A percentile compares a stretch with the other conserved stretches of the same genome.
Evolutionary conservation across 2,888 invertebrate genomes (phyloP).

Genomic region (Diarsia mendica): DNA sequence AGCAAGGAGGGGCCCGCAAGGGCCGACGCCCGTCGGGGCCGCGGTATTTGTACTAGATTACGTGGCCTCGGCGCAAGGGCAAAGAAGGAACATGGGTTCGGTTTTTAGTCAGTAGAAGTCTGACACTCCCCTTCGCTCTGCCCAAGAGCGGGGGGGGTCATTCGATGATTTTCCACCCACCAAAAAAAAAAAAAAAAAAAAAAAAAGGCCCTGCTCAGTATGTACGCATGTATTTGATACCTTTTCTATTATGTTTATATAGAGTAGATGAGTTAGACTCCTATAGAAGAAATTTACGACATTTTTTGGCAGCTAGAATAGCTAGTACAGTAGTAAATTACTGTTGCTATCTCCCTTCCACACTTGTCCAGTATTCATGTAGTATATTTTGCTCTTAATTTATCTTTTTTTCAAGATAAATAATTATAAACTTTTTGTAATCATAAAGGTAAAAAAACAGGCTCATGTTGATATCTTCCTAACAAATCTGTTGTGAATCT

Average conservation of each 20-base stretch:
- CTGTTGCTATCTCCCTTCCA: conserved; percentile 8
- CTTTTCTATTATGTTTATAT: conserved; percentile 5
- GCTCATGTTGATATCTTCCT: conserved; percentile 47
- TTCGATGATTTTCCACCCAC: too few species aligned
- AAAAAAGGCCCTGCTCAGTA: conserved; percentile 42
- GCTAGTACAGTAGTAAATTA: background rate
- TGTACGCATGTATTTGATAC: conserved; percentile 29
- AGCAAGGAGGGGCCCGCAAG: too few species aligned
- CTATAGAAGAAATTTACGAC: background rate
- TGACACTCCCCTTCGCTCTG: too few species aligned
- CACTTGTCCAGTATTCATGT: conserved; percentile 22
- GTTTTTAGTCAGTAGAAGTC: too few species aligned
- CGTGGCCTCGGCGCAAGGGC: too few species aligned
- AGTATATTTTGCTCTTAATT: background rate
- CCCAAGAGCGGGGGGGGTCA: too few species aligned
- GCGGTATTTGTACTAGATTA: too few species aligned
- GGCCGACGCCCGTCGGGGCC: too few species aligned
- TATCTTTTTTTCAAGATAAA: conserved; percentile 4
- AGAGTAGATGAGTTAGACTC: conserved; percentile 27
- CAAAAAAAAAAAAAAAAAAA: too few species aligned
- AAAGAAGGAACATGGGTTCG: too few species aligned
- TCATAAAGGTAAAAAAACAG: conserved; percentile 6
- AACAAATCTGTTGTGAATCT: conserved; percentile 53
- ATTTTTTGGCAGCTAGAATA: background rate
- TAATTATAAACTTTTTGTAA: background rate